phyloP scores from a whole-genome alignment of 2,113 vertebrate species.

The Odontophorus gujanensis region DNA sequence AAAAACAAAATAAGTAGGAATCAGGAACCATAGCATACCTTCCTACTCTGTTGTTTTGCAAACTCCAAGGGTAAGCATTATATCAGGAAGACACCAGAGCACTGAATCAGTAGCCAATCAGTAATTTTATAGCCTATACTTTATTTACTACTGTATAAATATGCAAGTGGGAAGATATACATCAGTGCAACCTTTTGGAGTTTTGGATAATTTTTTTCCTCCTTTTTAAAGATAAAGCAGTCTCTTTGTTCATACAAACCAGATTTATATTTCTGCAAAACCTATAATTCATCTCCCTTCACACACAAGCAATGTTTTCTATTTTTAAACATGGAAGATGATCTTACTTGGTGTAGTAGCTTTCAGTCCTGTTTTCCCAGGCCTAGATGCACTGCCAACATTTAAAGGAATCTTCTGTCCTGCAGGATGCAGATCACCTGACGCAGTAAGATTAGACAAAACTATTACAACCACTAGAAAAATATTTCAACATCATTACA shows the following conservation, averaged over 20 bases:
- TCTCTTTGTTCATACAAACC: neutral
- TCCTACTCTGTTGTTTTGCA: neutral
- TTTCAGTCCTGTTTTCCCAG: slow-evolving; percentile 68
- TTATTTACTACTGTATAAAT: neutral
- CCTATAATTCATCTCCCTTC: neutral
- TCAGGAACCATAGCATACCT: neutral
- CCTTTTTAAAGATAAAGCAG: neutral
- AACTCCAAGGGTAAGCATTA: neutral
- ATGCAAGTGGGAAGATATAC: neutral
- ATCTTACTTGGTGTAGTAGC: slow-evolving; percentile 89
- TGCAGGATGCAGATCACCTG: slow-evolving; percentile 27
- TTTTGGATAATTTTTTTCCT: neutral
- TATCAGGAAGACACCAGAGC: neutral
- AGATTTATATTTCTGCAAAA: neutral
- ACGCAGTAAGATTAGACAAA: neutral
- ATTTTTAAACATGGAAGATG: neutral
- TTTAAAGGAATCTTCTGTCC: slow-evolving; percentile 77
- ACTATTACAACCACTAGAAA: neutral
- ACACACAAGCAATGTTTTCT: neutral
- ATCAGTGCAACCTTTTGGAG: neutral
- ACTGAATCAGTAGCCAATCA: fast-evolving
- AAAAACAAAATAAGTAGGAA: neutral
- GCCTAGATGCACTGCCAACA: slow-evolving; percentile 52
- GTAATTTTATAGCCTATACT: neutral
- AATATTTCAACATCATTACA: neutral